These are phyloP conservation scores for Anguilla anguilla DNA, from an alignment of 2,797 vertebrate species.

Conservation along the genomic window DNA sequence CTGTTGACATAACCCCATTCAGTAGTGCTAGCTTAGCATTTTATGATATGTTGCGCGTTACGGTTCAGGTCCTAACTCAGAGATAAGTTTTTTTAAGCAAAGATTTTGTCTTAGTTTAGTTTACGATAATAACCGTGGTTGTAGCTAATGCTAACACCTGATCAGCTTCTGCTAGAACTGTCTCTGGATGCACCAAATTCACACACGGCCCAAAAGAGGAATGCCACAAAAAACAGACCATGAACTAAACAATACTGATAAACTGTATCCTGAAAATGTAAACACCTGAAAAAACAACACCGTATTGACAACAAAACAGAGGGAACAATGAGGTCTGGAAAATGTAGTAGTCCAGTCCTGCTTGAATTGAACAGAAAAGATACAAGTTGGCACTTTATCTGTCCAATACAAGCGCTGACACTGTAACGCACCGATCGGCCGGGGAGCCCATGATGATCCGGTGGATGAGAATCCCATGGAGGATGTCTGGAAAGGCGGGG, in stretches of 20 bases:
- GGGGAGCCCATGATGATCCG: constrained; percentile 89
- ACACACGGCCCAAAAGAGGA: not conserved
- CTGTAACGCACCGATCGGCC: constrained; percentile 75
- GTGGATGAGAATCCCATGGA: constrained; percentile 89
- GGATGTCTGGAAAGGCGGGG: constrained; percentile 82
- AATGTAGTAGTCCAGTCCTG: too few species aligned
- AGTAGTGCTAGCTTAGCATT: too few species aligned
- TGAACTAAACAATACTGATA: not conserved
- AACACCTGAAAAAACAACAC: not conserved
- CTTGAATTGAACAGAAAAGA: not conserved
- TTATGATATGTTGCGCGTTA: too few species aligned
- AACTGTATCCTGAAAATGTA: not conserved
- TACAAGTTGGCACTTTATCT: not conserved
- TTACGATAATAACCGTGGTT: too few species aligned
- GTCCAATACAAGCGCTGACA: not conserved
- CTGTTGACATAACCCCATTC: too few species aligned
- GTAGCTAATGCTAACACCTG: too few species aligned
- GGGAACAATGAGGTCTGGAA: not conserved
- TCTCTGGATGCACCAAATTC: not conserved
- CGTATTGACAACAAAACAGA: not conserved
- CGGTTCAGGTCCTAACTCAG: too few species aligned
- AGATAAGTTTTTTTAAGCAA: too few species aligned
- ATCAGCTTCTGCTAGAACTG: too few species aligned
- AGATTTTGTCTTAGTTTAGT: too few species aligned
- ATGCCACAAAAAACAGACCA: not conserved